phyloP scores from a whole-genome alignment of 2,113 vertebrate genomes.

The Ceyx cyanopectus region DNA sequence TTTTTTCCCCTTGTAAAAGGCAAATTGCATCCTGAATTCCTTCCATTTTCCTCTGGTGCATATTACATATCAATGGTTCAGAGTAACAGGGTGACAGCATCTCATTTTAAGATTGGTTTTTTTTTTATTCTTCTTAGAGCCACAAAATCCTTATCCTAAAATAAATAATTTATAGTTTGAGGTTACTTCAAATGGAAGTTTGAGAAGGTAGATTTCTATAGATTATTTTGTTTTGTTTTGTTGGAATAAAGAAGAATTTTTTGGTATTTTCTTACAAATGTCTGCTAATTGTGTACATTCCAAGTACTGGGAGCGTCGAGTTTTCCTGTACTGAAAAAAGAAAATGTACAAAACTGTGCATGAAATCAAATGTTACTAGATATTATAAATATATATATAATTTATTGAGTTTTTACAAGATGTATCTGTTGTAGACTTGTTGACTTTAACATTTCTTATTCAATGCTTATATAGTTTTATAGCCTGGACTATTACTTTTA shows the following conservation, averaged over 20 bases:
- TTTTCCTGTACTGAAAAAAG: conserved; percentile 62
- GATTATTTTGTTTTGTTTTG: conserved; percentile 63
- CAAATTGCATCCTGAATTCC: conserved; percentile 18
- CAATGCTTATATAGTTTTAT: conserved; percentile 80
- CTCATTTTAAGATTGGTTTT: conserved; percentile 15
- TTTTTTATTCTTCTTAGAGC: conserved; percentile 28
- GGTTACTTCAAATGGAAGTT: conserved; percentile 50
- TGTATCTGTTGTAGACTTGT: conserved; percentile 80
- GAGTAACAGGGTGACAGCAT: conserved; percentile 48
- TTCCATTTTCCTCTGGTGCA: conserved; percentile 45
- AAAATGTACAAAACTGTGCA: conserved; percentile 72
- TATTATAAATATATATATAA: conserved; percentile 84
- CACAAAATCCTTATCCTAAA: conserved; percentile 64
- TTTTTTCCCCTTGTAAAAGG: background rate
- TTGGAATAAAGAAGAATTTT: conserved; percentile 70
- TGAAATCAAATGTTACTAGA: conserved; percentile 77
- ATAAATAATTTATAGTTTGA: conserved; percentile 74
- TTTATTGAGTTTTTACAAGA: conserved; percentile 86
- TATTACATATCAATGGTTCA: conserved; percentile 25
- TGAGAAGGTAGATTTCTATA: conserved; percentile 77
- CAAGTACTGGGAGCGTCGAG: conserved; percentile 53
- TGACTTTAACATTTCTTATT: conserved; percentile 84
- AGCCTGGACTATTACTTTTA: conserved; percentile 77
- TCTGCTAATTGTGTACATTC: conserved; percentile 79
- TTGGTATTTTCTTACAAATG: conserved; percentile 80